These are phyloP conservation scores for Caenorhabditis sulstoni DNA, from an alignment of 2,888 invertebrate species.

Conservation along the genomic window DNA sequence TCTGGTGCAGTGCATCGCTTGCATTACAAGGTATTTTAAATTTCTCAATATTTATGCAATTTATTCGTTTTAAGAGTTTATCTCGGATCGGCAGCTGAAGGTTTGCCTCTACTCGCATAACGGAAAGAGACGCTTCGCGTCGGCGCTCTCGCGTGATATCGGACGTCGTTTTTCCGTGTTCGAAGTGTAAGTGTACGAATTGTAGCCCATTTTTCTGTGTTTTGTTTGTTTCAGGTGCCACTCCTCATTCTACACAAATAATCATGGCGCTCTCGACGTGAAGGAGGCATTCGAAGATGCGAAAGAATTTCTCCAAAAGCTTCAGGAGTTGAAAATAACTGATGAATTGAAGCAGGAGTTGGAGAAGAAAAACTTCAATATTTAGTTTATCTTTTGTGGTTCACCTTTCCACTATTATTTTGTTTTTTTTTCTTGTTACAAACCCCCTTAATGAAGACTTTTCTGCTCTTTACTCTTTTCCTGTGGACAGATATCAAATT, in stretches of 20 bases:
- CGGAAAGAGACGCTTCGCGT: slow-evolving; percentile 18
- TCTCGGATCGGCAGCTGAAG: slow-evolving; percentile 25
- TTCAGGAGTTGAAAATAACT: slow-evolving; percentile 24
- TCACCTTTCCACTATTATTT: slow-evolving; percentile 8
- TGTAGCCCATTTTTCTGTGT: slow-evolving; percentile 30
- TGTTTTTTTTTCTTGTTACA: slow-evolving; percentile 13
- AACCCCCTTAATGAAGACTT: not conserved
- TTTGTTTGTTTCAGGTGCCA: slow-evolving; percentile 40
- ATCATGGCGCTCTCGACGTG: slow-evolving; percentile 15
- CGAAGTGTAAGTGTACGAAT: slow-evolving; percentile 33
- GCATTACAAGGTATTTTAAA: slow-evolving; percentile 15
- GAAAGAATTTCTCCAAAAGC: slow-evolving; percentile 30
- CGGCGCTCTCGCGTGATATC: slow-evolving; percentile 20
- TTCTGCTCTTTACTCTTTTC: slow-evolving; percentile 2
- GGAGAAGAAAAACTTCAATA: slow-evolving; percentile 29
- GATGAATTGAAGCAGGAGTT: slow-evolving; percentile 37
- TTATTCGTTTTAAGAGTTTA: slow-evolving; percentile 34
- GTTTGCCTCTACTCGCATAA: slow-evolving; percentile 24
- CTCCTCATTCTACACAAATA: slow-evolving; percentile 29
- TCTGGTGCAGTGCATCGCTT: slow-evolving; percentile 27
- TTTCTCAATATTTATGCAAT: slow-evolving; percentile 10
- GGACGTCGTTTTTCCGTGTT: slow-evolving; percentile 31
- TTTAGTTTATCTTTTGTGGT: slow-evolving; percentile 15
- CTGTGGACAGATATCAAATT: slow-evolving; percentile 23
- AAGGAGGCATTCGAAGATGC: slow-evolving; percentile 28